Evolutionary conservation across 2,113 vertebrate species (phyloP).

Genomic region (Terrapene triunguis): DNA sequence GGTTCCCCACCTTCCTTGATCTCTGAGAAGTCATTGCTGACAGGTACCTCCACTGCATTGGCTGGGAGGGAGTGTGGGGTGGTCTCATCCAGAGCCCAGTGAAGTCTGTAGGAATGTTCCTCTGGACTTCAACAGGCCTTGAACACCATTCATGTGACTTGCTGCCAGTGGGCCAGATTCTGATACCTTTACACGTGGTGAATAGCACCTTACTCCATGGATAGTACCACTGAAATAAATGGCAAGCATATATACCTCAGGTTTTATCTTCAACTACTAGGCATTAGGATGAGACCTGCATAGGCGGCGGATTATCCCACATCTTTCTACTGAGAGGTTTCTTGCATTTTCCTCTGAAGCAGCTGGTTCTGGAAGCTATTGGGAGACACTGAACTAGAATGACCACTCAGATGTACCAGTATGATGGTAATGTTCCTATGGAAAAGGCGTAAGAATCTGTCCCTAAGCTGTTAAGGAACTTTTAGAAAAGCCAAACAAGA

Average conservation of each 20-base stretch:
- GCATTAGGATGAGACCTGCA: neutral
- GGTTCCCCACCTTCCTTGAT: neutral
- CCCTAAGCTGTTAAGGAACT: neutral
- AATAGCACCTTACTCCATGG: slow-evolving; percentile 23
- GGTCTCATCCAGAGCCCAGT: slow-evolving; percentile 11
- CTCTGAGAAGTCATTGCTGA: neutral
- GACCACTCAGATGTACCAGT: neutral
- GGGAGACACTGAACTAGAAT: neutral
- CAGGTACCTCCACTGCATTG: neutral
- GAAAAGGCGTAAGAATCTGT: neutral
- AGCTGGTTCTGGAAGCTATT: neutral
- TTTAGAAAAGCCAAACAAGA: slow-evolving; percentile 17
- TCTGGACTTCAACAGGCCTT: neutral
- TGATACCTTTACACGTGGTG: slow-evolving; percentile 13
- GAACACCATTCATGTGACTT: neutral
- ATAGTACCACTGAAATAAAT: slow-evolving; percentile 32
- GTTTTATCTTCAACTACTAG: neutral
- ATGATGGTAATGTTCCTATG: neutral
- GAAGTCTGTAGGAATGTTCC: neutral
- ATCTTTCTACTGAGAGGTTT: neutral
- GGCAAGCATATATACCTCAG: neutral
- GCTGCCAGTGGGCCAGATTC: neutral
- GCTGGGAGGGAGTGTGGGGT: neutral
- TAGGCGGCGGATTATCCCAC: neutral
- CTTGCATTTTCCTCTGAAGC: slow-evolving; percentile 3